Conservation (phyloP, 2,113 vertebrate species). For the Indicator maculatus region DNA sequence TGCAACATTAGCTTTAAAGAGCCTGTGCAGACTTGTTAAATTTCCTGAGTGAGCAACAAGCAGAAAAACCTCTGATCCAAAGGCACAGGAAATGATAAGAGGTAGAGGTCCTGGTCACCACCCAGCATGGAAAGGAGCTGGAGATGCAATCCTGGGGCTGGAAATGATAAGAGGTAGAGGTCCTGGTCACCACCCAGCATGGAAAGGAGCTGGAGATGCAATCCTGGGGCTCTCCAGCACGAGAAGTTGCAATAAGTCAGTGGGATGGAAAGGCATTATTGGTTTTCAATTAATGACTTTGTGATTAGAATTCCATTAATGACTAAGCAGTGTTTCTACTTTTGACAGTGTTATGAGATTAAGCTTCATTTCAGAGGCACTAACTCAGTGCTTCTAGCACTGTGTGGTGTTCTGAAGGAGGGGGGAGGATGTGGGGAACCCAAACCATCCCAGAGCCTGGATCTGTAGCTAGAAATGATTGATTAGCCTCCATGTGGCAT, state of each 20-base stretch:
- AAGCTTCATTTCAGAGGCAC: conserved; percentile 40
- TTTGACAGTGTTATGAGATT: not conserved
- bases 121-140: not conserved
- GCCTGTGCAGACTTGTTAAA: conserved; percentile 6
- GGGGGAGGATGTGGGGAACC: not conserved
- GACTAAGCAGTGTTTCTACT: conserved; percentile 13
- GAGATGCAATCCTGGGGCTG: not conserved
- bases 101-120: not conserved
- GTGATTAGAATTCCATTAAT: conserved; percentile 27
- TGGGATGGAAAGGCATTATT: not conserved
- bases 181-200: fast-evolving
- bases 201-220: not conserved
- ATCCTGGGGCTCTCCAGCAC: not conserved
- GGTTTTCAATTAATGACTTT: conserved; percentile 22
- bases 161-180: not conserved
- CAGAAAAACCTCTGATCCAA: not conserved
- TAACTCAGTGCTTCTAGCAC: not conserved
- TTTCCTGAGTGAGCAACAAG: conserved; percentile 32
- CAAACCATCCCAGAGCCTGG: not conserved
- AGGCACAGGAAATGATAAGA: not conserved
- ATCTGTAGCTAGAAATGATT: not conserved
- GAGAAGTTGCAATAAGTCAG: not conserved
- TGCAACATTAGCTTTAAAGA: conserved; percentile 49
- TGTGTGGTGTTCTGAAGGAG: not conserved
- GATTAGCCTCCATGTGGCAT: not conserved